A percentile compares a stretch with the other conserved stretches of the same genome.
Conservation (phyloP, 2,888 invertebrate species). For the Tridacna gigas region DNA sequence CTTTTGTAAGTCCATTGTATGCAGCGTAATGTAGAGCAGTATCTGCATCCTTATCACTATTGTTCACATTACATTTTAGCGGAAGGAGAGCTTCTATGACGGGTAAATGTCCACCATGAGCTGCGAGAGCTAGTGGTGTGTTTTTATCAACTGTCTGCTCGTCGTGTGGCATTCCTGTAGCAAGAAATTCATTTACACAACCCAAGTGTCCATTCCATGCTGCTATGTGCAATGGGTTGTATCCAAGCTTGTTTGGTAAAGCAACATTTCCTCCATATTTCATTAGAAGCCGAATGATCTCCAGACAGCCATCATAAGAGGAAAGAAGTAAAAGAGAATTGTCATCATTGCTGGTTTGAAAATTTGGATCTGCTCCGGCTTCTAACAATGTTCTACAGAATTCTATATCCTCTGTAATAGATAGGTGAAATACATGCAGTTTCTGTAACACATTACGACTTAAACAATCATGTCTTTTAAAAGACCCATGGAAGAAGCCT, state of each 20-base stretch:
- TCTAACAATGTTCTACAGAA: conserved; percentile 69
- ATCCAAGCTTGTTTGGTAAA: conserved; percentile 67
- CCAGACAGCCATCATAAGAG: conserved; percentile 69
- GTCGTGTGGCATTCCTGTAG: conserved; percentile 71
- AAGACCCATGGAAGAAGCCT: too few species aligned
- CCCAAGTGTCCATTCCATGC: conserved; percentile 78
- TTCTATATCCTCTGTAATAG: conserved; percentile 64
- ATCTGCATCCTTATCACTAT: conserved; percentile 79
- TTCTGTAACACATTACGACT: too few species aligned
- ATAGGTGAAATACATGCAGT: too few species aligned
- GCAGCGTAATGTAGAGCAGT: conserved; percentile 80
- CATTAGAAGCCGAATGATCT: conserved; percentile 68
- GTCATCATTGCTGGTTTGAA: conserved; percentile 50
- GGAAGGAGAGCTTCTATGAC: conserved; percentile 73
- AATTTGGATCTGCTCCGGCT: conserved; percentile 72
- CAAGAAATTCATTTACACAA: conserved; percentile 68
- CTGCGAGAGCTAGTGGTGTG: conserved; percentile 79
- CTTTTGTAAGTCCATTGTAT: conserved; percentile 75
- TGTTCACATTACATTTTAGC: conserved; percentile 77
- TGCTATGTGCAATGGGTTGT: conserved; percentile 79
- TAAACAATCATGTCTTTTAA: too few species aligned
- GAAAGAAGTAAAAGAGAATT: conserved; percentile 75
- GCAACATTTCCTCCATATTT: conserved; percentile 70
- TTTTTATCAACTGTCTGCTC: conserved; percentile 73
- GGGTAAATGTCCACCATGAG: conserved; percentile 72